Base-by-base conservation (phyloP, 2,888 invertebrate genomes). In the Deilephila porcellus region DNA sequence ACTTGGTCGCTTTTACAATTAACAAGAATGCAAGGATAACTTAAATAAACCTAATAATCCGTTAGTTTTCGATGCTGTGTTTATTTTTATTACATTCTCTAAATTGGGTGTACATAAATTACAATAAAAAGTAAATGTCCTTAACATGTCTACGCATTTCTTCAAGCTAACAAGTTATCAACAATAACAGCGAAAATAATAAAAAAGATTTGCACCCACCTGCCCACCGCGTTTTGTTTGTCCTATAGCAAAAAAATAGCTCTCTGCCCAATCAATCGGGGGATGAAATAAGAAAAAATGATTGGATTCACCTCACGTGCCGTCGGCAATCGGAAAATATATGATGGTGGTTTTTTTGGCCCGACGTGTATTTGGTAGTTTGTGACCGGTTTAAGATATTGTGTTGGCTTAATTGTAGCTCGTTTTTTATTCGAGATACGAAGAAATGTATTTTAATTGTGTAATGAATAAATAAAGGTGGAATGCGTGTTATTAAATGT, bases 271-370 rank as follows among this genome's bases (percentile, higher is more conserved):
- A 92, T 93, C 93, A 93, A 91, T 91, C 90, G 88, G 86, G 83
- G 86, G 85, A 82, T 84, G 87, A 86, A 91, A 89, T 89, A 91
- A 89, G 90, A 92, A 90, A 90, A 89, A 90, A 90, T 88, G 88
- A 92, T 91, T 86, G 90, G 83, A 93, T 93, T 92, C 93, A 82
- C 84, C 90, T 91, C 93, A 93, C 93, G 93, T 90, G 17, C 88
- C 84, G 84, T 82, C 84, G 83, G 81, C 83, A 82, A 72, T 67
- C 73, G 60, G 73, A 73, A 74, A 74, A 75, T 74, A 52, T 86
- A 83, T 84, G 84, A 82, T 79, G 84, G 81, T 83, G 84, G 85
- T 90, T 91, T 89, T 84, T 87, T 84, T 86, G 84, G 80, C 84
- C 80, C 80, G 76, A 82, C 85, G 88, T 90, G 89, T 86, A 83